Conservation (phyloP, 2,113 vertebrate genomes). For the Bothrops jararaca region DNA sequence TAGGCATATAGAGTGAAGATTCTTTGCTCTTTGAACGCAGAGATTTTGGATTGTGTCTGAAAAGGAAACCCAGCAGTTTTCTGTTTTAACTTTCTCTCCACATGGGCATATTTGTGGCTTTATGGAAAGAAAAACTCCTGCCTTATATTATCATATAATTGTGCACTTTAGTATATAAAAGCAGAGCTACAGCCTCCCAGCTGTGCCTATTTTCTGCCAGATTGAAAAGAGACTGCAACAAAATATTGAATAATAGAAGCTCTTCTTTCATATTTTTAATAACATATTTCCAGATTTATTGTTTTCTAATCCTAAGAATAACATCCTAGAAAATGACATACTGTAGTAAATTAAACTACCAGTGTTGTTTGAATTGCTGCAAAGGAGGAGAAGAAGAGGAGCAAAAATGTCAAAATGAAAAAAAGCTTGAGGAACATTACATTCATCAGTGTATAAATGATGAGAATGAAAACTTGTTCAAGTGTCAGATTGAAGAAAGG, state of each 20-base stretch:
- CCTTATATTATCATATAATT: constrained; percentile 27
- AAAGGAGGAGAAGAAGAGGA: not conserved
- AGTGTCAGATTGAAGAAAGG: not conserved
- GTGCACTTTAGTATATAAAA: constrained; percentile 10
- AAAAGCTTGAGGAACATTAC: not conserved
- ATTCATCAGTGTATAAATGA: not conserved
- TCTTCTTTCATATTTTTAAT: not conserved
- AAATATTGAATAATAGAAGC: not conserved
- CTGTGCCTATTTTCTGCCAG: not conserved
- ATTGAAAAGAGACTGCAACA: not conserved
- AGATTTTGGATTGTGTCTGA: not conserved
- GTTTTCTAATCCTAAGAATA: not conserved
- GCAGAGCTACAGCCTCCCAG: not conserved
- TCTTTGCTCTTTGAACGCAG: constrained; percentile 34
- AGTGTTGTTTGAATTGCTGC: not conserved
- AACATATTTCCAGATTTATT: not conserved
- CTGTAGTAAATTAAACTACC: not conserved
- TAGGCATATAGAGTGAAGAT: constrained; percentile 26
- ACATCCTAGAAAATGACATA: not conserved
- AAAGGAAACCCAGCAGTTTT: constrained; percentile 18
- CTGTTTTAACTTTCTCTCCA: constrained; percentile 15
- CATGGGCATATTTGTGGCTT: constrained; percentile 22
- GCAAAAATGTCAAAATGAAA: not conserved
- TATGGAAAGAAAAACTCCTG: constrained; percentile 20
- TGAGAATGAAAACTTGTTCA: not conserved